Evolutionary conservation across 2,888 invertebrate genomes (phyloP), one percentile per base, ranked within the genome.

Genomic region (Ornithoptera alexandrae): DNA sequence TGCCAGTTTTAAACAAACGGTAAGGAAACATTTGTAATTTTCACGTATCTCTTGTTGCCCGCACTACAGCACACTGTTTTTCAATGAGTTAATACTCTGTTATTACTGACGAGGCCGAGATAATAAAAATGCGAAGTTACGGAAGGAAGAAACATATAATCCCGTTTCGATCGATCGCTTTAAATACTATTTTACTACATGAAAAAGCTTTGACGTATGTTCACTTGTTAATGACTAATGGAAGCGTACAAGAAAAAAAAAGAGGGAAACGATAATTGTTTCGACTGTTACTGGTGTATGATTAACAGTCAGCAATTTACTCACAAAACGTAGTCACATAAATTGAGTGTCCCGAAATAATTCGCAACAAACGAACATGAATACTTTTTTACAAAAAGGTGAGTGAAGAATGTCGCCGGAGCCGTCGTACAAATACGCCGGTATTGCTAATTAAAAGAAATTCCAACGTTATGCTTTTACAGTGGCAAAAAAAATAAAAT

Each of bases 361-460:
- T 53, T 53, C 53, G n/a, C 53, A 8, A 71, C 70, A 74, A 74
- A 61, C 64, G 50, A 74, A 75, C 71, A 73, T 72, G 74, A 73
- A 69, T 74, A 70, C 70, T 72, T 71, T 58, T 65, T 68, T 71
- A 73, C 73, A 75, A 73, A 74, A 72, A 79, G 77, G 77, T 72
- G 81, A 81, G 72, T 71, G 59, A 77, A 80, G 78, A 85, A 86
- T 83, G 80, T 79, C 75, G 79, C 74, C 75, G 74, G 74, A 73
- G 77, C 75, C 75, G 77, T 75, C 78, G 79, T 78, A 81, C 77
- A 79, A 76, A 78, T 77, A 80, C 77, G 81, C 80, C 79, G 82
- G 81, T 81, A 78, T 78, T 77, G 81, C 81, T 88, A 90, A 90
- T 90, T 89, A 90, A 86, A 84, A 86, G 83, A 87, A 88, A 87